A percentile compares a stretch with the other conserved stretches of the same genome.
Evolutionary conservation across 92 coral and sea anemone species (phyloP).

Genomic region (Desmophyllum pertusum): DNA sequence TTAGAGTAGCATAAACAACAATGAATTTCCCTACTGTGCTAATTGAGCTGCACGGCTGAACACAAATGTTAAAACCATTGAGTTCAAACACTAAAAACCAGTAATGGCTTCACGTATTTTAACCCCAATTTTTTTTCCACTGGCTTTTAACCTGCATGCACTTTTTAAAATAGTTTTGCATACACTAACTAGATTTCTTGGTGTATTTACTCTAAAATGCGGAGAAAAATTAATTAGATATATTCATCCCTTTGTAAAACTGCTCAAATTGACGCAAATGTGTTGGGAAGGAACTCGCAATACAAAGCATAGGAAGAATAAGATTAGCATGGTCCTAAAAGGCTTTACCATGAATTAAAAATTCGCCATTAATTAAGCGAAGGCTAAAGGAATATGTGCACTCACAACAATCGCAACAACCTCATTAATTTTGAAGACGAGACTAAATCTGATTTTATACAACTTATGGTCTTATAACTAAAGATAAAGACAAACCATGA

Average conservation of each 20-base stretch:
- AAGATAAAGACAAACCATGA: not conserved
- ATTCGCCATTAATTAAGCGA: slow-evolving; percentile 17
- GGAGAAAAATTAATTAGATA: slow-evolving; percentile 31
- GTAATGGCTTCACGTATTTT: not conserved
- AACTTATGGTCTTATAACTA: not conserved
- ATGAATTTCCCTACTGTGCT: slow-evolving; percentile 16
- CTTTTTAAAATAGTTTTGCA: slow-evolving; percentile 16
- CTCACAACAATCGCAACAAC: slow-evolving; percentile 2
- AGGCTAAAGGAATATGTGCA: slow-evolving; percentile 3
- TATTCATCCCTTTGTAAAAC: slow-evolving; percentile 33
- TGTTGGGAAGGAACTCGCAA: not conserved
- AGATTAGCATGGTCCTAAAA: slow-evolving; percentile 9
- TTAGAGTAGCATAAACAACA: slow-evolving; percentile 22
- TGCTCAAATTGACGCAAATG: slow-evolving; percentile 26
- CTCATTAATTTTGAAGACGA: slow-evolving; percentile 17
- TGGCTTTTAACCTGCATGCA: not conserved
- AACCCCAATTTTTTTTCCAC: not conserved
- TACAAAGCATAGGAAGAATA: slow-evolving; percentile 20
- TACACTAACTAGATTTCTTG: slow-evolving; percentile 1
- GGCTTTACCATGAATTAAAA: slow-evolving; percentile 17
- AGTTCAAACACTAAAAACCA: not conserved
- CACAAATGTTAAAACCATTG: slow-evolving; percentile 10
- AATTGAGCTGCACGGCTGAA: slow-evolving; percentile 20
- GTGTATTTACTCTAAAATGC: slow-evolving; percentile 20
- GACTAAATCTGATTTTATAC: not conserved